A percentile compares a stretch with the other conserved stretches of the same genome.
These are phyloP conservation scores for Eriosoma lanigerum DNA, from an alignment of 1,140 invertebrate genomes.

Conservation along the genomic window DNA sequence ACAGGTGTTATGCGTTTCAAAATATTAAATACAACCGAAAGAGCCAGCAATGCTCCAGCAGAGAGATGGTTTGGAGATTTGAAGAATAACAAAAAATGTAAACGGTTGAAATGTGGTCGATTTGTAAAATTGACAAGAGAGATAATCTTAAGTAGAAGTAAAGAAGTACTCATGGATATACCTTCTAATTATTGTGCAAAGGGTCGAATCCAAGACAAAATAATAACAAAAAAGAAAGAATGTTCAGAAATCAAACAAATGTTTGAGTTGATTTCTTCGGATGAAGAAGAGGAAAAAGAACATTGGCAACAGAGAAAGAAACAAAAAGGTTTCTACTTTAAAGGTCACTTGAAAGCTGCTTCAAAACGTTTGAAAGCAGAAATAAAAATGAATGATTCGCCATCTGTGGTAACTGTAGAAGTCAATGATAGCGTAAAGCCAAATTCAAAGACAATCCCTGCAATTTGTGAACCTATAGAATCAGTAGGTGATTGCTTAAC, in stretches of 20 bases:
- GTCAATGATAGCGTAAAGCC: neutral
- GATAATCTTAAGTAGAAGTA: neutral
- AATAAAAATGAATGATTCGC: neutral
- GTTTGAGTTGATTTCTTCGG: neutral
- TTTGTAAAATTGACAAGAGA: neutral
- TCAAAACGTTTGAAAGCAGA: neutral
- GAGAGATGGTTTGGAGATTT: slow-evolving; percentile 2
- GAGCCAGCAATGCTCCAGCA: slow-evolving; percentile 3
- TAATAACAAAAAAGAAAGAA: neutral
- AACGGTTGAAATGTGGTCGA: neutral
- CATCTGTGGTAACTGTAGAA: neutral
- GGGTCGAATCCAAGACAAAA: neutral
- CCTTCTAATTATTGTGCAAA: neutral
- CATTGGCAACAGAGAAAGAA: neutral
- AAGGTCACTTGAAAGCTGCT: neutral
- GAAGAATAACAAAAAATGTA: neutral
- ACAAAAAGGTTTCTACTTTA: neutral
- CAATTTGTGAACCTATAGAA: neutral
- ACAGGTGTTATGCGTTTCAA: neutral
- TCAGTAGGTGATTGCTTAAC: neutral
- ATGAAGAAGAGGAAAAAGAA: neutral
- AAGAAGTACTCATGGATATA: slow-evolving; percentile 2
- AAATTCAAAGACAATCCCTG: neutral
- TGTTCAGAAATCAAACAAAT: neutral
- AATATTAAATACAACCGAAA: neutral